A percentile compares a stretch with the other conserved stretches of the same genome.
These are phyloP conservation scores for Colistium nudipinnis DNA, from an alignment of 2,113 vertebrate species.

Conservation along the genomic window DNA sequence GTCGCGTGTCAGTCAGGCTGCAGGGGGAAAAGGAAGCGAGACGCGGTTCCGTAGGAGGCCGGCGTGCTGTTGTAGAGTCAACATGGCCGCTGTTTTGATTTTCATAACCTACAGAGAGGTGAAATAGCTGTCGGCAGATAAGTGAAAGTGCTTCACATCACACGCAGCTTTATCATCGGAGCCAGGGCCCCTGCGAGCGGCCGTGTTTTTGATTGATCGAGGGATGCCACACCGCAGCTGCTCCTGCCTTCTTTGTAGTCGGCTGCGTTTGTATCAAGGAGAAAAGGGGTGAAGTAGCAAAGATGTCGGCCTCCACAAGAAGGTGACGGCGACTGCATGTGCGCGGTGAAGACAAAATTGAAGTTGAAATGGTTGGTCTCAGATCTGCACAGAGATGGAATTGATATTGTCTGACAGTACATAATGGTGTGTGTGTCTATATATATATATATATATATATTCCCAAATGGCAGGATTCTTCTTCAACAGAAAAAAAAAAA, in stretches of 20 bases:
- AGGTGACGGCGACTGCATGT: background rate
- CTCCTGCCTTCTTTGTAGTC: constrained; percentile 16
- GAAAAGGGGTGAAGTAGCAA: background rate
- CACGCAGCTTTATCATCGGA: constrained; percentile 27
- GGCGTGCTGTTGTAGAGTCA: background rate
- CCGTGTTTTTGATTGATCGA: constrained; percentile 32
- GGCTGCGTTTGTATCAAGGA: constrained; percentile 12
- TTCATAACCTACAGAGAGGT: constrained; percentile 24
- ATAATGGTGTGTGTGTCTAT: too few relatives aligned
- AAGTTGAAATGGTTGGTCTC: too few relatives aligned
- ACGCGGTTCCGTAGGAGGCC: constrained; percentile 11
- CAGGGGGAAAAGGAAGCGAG: background rate
- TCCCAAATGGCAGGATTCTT: background rate
- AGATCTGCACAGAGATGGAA: background rate
- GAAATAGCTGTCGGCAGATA: constrained; percentile 30
- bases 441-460: background rate
- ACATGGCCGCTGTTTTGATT: constrained; percentile 24
- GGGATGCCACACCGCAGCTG: constrained; percentile 10
- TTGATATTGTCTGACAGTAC: background rate
- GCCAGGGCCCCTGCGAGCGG: background rate
- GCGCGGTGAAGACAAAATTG: too few relatives aligned
- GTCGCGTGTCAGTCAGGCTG: background rate
- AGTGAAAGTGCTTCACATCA: constrained; percentile 33
- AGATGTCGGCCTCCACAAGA: background rate
- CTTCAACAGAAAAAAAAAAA: background rate